Conservation (phyloP, 2,888 invertebrate genomes). For the Harpagoxenus sublaevis region DNA sequence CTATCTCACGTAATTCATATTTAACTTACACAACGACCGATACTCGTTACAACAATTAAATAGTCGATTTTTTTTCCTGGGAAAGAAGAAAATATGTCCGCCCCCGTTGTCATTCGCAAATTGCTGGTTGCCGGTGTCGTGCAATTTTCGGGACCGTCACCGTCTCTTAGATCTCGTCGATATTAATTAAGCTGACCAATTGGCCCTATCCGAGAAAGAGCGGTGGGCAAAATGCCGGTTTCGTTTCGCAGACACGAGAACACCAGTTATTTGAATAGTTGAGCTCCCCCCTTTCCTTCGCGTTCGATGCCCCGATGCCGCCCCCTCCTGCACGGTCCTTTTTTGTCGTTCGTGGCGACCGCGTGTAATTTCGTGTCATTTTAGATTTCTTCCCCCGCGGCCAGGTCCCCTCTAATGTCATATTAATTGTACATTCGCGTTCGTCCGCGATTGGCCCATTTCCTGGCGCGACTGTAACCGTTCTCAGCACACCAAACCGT, state of each 20-base stretch:
- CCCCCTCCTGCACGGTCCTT: constrained; percentile 28
- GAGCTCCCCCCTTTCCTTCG: not conserved
- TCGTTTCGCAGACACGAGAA: constrained; percentile 56
- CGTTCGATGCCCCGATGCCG: constrained; percentile 16
- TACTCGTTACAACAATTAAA: not conserved
- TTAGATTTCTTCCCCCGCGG: constrained; percentile 71
- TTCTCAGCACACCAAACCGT: constrained; percentile 30
- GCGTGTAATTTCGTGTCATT: constrained; percentile 77
- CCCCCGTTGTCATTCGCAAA: constrained; percentile 4
- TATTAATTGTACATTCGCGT: constrained; percentile 82
- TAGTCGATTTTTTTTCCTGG: not conserved
- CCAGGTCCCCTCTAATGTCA: constrained; percentile 78
- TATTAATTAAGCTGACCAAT: constrained; percentile 52
- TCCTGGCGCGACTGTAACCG: constrained; percentile 66
- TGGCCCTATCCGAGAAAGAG: constrained; percentile 11
- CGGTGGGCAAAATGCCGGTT: constrained; percentile 67
- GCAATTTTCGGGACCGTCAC: constrained; percentile 44
- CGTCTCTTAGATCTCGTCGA: constrained; percentile 39
- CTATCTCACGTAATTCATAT: not conserved
- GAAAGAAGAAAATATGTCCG: not conserved
- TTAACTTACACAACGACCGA: not conserved
- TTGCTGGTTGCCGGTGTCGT: constrained; percentile 26
- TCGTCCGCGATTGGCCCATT: constrained; percentile 71
- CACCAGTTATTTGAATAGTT: constrained; percentile 70
- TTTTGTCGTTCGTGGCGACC: constrained; percentile 54